Evolutionary conservation across 1,140 invertebrate genomes (phyloP).

Genomic region (Zaprionus tsacasi): DNA sequence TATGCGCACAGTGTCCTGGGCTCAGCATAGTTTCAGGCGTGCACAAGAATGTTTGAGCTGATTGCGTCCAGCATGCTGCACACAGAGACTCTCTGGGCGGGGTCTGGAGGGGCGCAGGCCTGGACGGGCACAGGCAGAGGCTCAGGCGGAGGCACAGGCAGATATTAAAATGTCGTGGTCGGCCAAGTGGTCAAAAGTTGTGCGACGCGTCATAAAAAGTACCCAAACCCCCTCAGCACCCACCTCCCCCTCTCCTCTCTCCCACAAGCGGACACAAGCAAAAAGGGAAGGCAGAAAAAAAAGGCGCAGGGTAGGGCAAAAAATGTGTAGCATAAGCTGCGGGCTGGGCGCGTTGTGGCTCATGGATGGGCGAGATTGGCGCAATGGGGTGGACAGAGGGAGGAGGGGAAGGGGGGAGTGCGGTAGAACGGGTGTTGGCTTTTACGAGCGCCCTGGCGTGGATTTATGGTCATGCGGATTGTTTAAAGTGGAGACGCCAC

Average conservation of each 20-base stretch:
- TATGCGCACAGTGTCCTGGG: slow-evolving; percentile 9
- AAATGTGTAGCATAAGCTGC: slow-evolving; percentile 29
- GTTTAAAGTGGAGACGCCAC: slow-evolving; percentile 68
- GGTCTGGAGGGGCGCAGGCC: slow-evolving; percentile 11
- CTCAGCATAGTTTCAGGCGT: slow-evolving; percentile 33
- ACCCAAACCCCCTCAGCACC: background rate
- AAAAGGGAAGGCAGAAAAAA: slow-evolving; percentile 22
- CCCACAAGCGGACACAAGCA: background rate
- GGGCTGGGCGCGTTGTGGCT: background rate
- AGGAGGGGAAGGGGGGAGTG: background rate
- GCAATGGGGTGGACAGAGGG: background rate
- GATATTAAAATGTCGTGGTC: slow-evolving; percentile 81
- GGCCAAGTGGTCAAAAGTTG: slow-evolving; percentile 78
- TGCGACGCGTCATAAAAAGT: slow-evolving; percentile 73
- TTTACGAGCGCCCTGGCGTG: slow-evolving; percentile 49
- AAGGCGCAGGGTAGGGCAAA: background rate
- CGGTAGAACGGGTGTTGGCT: slow-evolving; percentile 26
- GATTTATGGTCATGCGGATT: slow-evolving; percentile 79
- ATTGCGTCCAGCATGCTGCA: slow-evolving; percentile 7
- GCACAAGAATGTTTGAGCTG: slow-evolving; percentile 20
- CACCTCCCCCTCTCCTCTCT: too few relatives aligned
- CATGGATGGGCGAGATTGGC: background rate
- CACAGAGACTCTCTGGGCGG: background rate
- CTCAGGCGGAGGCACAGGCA: too few relatives aligned
- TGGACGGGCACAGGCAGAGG: slow-evolving; percentile 6